These are phyloP conservation scores for Deroplatys truncata DNA, from an alignment of 2,888 invertebrate species.

Conservation along the genomic window DNA sequence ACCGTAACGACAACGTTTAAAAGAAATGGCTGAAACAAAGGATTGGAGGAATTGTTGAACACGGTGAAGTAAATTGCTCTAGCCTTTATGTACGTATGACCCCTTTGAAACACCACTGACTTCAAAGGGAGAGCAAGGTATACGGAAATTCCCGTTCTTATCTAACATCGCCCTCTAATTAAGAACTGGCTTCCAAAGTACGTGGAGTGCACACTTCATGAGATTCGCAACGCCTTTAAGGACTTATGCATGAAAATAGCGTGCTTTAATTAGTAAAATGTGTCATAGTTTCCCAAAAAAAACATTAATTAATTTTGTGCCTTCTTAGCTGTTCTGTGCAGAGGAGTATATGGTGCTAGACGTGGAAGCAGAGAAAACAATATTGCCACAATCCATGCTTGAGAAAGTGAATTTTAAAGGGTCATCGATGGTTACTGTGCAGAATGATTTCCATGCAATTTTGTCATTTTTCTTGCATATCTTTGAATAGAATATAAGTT, in stretches of 20 bases:
- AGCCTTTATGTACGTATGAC: not conserved
- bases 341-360: too few species aligned
- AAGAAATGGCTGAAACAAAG: too few species aligned
- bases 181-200: not conserved
- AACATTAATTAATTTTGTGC: not conserved
- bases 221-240: not conserved
- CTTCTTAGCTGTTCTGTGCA: not conserved
- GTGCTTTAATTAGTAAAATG: not conserved
- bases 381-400: too few species aligned
- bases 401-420: too few species aligned
- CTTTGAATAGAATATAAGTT: too few species aligned
- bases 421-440: too few species aligned
- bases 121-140: not conserved
- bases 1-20: too few species aligned
- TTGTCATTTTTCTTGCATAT: too few species aligned
- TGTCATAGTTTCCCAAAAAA: not conserved
- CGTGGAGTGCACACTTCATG: not conserved
- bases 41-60: too few species aligned
- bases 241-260: not conserved
- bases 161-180: not conserved
- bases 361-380: too few species aligned
- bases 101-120: not conserved
- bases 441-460: too few species aligned
- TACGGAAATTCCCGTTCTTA: not conserved
- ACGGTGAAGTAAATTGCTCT: too few species aligned